Base-by-base conservation (phyloP, 2,797 vertebrate species). In the Erethizon dorsatum region DNA sequence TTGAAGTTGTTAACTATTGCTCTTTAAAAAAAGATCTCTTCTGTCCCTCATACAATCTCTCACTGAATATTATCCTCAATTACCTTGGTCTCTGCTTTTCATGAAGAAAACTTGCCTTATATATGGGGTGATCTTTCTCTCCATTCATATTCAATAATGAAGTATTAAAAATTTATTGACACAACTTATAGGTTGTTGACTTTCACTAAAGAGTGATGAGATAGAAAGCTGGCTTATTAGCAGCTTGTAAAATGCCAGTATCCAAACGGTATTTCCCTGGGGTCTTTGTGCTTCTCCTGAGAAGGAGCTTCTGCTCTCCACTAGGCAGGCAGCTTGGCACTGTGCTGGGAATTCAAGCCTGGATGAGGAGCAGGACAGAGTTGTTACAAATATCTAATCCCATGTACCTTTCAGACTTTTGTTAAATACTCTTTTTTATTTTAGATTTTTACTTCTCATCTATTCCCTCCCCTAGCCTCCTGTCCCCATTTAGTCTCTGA, bases 301-400 rank as follows among this genome's bases (percentile, higher is more conserved):
- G 15, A 18, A 14, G 8, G 11, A 8, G 6, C 1, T 45, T 67
- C 37, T 1, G 0, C 4, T n/a, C 14, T 22, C 24, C 22, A 1
- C 0, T 2, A 1, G 47, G 6, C 14, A 61, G 6, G 8, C 28
- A 26, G 26, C 5, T 14, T 14, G 1, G 9, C 1, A 1, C 1
- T 14, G 5, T 69, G 11, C 20, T 47, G 28, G 10, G 3, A 15
- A 3, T 6, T 4, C 11, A 6, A 17, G 2, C 37, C 28, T 28
- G 18, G 2, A 13, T 4, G 14, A 28, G 14, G 20, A 45, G 20
- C 18, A 12, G 33, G 0, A 56, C 24, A 56, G 33, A 37, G 15
- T 15, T 5, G 4, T 24, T 17, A 15, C 1, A 17, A 2, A 2
- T 24, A 0, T 0, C 1, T 17, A 31, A 31, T 54, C 8, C 45